Conservation (phyloP, 1,140 invertebrate species). For the Agraylea sexmaculata region DNA sequence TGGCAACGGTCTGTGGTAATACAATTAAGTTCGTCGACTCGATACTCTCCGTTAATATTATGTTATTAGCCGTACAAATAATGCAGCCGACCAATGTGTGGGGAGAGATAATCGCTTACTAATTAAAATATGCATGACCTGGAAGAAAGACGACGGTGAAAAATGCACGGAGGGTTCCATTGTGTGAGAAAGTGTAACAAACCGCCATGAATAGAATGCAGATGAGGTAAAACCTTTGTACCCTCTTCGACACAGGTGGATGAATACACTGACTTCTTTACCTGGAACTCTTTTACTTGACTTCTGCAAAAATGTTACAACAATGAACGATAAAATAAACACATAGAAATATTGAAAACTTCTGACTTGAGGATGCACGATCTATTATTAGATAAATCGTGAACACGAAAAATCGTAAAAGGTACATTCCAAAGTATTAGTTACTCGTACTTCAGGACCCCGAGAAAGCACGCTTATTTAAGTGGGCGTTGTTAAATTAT, state of each 20-base stretch:
- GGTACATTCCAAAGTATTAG: no score
- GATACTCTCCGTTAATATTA: slow-evolving; percentile 1
- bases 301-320: background rate
- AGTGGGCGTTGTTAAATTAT: no score
- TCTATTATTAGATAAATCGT: no score
- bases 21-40: background rate
- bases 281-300: background rate
- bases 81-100: slow-evolving; percentile 3
- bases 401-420: no score
- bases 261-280: no score
- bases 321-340: background rate
- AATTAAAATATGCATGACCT: background rate
- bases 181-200: background rate
- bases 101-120: background rate
- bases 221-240: background rate
- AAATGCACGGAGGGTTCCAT: background rate
- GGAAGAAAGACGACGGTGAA: background rate
- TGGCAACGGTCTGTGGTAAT: background rate
- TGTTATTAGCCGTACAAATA: slow-evolving; percentile 2
- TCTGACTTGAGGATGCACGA: no score
- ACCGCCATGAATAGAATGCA: background rate
- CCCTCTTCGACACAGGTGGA: no score
- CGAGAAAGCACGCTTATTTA: no score
- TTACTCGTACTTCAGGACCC: no score
- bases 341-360: background rate